Evolutionary conservation across 1,140 invertebrate genomes (phyloP), one percentile per base, ranked within the genome.

Genomic region (roundworm (Caenorhabditis elegans)): DNA sequence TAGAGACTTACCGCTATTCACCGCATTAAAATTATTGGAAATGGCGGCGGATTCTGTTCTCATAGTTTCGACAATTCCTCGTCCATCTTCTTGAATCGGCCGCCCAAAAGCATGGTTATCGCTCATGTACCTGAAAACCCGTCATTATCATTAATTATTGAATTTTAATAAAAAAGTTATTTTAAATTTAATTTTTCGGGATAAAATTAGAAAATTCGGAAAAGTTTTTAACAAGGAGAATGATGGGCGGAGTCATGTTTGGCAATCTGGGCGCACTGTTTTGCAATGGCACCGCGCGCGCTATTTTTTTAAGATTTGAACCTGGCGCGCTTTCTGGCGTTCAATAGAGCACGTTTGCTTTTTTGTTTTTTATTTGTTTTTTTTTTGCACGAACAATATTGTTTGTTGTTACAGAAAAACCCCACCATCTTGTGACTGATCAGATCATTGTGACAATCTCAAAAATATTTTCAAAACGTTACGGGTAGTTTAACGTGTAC

Each of bases 21-120:
- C 60, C 8, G 60, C 60, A 39, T 70, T 70, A 31, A 70, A 70
- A 70, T 70, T 70, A 22, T 70, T 70, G 6, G 60, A 70, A 19
- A 70, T 70, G 2, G 60, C 6, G 3, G 53, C 0, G 34, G 2
- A 17, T 34, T 60, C 53, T 15, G 17, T 60, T 60, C 53, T 10
- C 53, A 60, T 60, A 15, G 53, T 34, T 15, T 60, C 53, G 31
- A 60, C 53, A 0, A 60, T 22, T 60, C 53, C 53, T 1, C 53
- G 26, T 34, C 28, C 53, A 6, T 60, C 53, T 3, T 60, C 53
- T 34, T 8, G 11, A 39, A 10, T 19, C 34, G 60, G 60, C 11
- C 60, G 34, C 34, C 34, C 60, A 26, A 70, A 70, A n/a, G 53
- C 53, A 22, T 60, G 53, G 39, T 70, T 43, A 39, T 70, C 34